Evolutionary conservation across 1,140 invertebrate genomes (phyloP), one percentile per base, ranked within the genome.

Genomic region (Drosophila lacertosa): DNA sequence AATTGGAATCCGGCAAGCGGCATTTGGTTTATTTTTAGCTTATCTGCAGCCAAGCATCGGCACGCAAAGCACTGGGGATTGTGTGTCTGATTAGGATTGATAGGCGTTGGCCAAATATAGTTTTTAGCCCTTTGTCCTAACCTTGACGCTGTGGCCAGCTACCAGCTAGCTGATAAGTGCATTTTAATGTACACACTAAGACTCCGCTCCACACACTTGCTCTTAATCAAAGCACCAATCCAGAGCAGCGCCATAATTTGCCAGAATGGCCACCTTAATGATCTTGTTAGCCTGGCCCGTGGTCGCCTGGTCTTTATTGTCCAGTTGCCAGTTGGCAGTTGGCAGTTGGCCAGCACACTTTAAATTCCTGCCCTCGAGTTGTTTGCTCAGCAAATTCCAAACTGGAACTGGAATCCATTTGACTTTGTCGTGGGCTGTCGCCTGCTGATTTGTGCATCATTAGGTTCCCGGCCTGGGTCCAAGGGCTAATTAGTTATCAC

Each of bases 181-280:
- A 74, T 88, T 88, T 88, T 88, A 88, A 88, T 88, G 82, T 88
- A n/a, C n/a, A n/a, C n/a, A n/a, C n/a, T n/a, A n/a, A n/a, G n/a
- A n/a, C 13, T 13, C 29, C 29, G 29, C 40, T 37, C 33, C 57
- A 39, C 63, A 39, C 63, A 64, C 77, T 74, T 62, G 47, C 37
- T 59, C 69, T 71, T 62, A 86, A 89, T 86, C 77, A 88, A 64
- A 51, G 74, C 60, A 13, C 50, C 58, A 65, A 71, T 86, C 65
- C 68, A 48, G 42, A 29, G 10, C 29, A 24, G 15, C 29, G 37
- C 35, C 50, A 66, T 66, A 65, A 58, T 66, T 83, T 74, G 74
- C 65, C 53, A 39, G 16, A 59, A 45, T 65, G 45, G 42, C 20
- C 44, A 32, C 24, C 62, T 86, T 86, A 88, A 86, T 67, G 77